phyloP scores from a whole-genome alignment of 2,797 vertebrate species.

The Psittacula echo region DNA sequence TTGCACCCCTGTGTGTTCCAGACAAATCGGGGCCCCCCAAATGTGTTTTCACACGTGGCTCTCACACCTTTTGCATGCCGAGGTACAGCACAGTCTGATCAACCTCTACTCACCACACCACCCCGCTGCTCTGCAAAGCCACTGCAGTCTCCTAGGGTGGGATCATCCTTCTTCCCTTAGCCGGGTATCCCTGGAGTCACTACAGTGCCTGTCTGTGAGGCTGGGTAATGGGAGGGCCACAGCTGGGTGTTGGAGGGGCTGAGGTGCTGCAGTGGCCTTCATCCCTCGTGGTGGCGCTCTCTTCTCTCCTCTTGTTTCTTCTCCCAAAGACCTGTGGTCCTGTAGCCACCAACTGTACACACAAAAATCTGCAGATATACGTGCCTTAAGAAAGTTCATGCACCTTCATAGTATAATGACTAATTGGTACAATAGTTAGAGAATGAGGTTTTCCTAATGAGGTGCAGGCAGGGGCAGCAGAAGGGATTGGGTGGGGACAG shows the following conservation, averaged over 20 bases:
- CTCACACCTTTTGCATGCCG: accelerated
- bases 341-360: not conserved
- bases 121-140: not conserved
- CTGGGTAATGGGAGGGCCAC: too few species aligned
- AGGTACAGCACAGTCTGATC: not conserved
- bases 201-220: not conserved
- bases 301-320: not conserved
- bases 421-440: not conserved
- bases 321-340: not conserved
- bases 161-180: not conserved
- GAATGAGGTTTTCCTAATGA: not conserved
- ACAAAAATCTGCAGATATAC: accelerated
- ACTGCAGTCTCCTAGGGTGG: not conserved
- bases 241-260: not conserved
- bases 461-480: not conserved
- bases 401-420: not conserved
- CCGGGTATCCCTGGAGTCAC: not conserved
- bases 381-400: not conserved
- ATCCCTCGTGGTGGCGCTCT: not conserved
- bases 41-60: not conserved
- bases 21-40: not conserved
- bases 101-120: not conserved
- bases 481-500: not conserved
- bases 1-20: not conserved
- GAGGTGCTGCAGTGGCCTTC: not conserved